Evolutionary conservation across 92 coral and sea anemone genomes (phyloP), one percentile per base, ranked within the genome.

Genomic region (Micromussa lordhowensis): DNA sequence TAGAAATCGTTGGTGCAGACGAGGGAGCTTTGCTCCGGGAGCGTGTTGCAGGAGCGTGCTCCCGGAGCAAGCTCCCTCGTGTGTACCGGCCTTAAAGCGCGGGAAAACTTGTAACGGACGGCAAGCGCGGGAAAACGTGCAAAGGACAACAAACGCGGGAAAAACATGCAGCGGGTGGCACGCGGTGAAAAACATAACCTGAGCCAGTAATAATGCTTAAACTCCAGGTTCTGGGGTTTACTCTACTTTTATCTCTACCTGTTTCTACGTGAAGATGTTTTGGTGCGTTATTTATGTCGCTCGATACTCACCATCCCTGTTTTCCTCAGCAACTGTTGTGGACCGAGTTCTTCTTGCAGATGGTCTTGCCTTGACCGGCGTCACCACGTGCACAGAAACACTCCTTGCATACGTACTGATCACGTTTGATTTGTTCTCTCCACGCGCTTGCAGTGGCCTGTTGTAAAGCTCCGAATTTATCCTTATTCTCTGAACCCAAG

Each of bases 341-440:
- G 75, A 87, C 88, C 31, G 93, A 89, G 98, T 98, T 98, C 84
- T 90, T 95, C 90, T 94, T 98, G 80, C 99, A 98, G 90, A 96
- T 90, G 92, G 93, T 86, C 81, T 92, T 90, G 5, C 98, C 98
- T 78, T 94, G 94, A 32, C 98, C 96, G 19, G 87, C 92, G 53
- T 83, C 92, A 31, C 96, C 95, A 83, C 96, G 94, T 53, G 92
- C 85, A 77, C 99, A 98, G 93, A 94, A 94, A 84, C 99, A 98
- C 53, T 96, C 98, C 80, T 95, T 93, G 91, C 98, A 96, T 80
- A 80, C 79, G 51, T 82, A 86, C 75, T 98, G 99, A 90, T 98
- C 99, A 35, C 94, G 87, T 88, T 94, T 94, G 78, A 98, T 96
- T 79, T 98, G 99, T 86, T 96, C 97, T 40, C 86, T 92, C 97